Evolutionary conservation across 2,888 invertebrate genomes (phyloP).

Genomic region (Zootermopsis nevadensis): DNA sequence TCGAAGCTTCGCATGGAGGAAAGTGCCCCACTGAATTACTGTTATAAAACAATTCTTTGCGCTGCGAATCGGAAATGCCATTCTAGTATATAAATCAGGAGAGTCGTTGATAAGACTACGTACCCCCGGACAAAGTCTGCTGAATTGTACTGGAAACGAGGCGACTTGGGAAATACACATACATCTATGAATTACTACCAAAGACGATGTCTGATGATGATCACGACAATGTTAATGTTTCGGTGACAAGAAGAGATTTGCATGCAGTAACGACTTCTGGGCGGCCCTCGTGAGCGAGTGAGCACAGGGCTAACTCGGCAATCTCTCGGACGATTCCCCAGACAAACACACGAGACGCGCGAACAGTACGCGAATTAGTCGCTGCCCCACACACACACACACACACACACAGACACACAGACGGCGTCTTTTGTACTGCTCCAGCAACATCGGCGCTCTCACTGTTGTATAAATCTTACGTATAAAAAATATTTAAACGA

Average conservation of each 20-base stretch:
- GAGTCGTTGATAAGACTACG: no score
- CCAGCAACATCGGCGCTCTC: no score
- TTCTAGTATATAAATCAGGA: no score
- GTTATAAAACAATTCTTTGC: no score
- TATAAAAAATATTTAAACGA: no score
- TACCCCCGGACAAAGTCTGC: no score
- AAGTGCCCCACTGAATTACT: no score
- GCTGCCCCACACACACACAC: neutral
- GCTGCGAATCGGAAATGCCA: no score
- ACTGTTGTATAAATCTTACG: no score
- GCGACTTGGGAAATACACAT: slow-evolving; percentile 4
- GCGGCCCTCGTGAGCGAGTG: slow-evolving; percentile 18
- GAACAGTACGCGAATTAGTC: slow-evolving; percentile 17
- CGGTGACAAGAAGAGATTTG: slow-evolving; percentile 56
- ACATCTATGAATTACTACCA: neutral
- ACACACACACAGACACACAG: neutral
- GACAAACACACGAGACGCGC: slow-evolving; percentile 27
- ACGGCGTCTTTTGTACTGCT: neutral
- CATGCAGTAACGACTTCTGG: slow-evolving; percentile 59
- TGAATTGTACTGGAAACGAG: neutral
- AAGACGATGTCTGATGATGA: slow-evolving; percentile 1
- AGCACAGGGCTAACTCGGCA: slow-evolving; percentile 33
- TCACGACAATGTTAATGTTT: slow-evolving; percentile 28
- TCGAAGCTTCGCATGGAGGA: no score
- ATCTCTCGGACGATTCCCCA: slow-evolving; percentile 46